phyloP scores from a whole-genome alignment of 2,797 vertebrate genomes.

The Meda fulgida region DNA sequence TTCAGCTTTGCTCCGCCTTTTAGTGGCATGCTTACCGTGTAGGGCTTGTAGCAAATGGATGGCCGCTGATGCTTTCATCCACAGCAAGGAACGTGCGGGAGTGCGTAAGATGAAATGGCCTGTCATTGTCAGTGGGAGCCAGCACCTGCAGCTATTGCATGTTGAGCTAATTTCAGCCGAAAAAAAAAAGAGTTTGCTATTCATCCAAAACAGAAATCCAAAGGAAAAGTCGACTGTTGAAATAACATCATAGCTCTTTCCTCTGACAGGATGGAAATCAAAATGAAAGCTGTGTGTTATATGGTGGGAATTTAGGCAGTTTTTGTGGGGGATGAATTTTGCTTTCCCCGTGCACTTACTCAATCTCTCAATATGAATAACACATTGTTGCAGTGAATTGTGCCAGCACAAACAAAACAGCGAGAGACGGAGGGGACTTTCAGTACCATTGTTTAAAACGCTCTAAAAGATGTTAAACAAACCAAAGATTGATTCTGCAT shows the following conservation, averaged over 20 bases:
- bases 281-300: slow-evolving; percentile 64
- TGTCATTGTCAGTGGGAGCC: slow-evolving; percentile 68
- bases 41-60: slow-evolving; percentile 38
- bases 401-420: slow-evolving; percentile 55
- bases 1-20: slow-evolving; percentile 47
- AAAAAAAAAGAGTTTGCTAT: slow-evolving; percentile 65
- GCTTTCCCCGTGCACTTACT: slow-evolving; percentile 69
- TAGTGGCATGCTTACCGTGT: slow-evolving; percentile 5
- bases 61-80: slow-evolving; percentile 67
- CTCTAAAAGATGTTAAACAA: slow-evolving; percentile 34
- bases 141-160: slow-evolving; percentile 65
- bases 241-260: slow-evolving; percentile 66
- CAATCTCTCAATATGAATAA: slow-evolving; percentile 69
- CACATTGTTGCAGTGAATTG: slow-evolving; percentile 63
- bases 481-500: slow-evolving; percentile 36
- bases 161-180: slow-evolving; percentile 70
- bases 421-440: slow-evolving; percentile 17
- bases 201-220: slow-evolving; percentile 63
- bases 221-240: slow-evolving; percentile 69
- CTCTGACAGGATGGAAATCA: slow-evolving; percentile 66
- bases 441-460: slow-evolving; percentile 49
- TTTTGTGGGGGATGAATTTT: slow-evolving; percentile 63
- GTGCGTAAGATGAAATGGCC: slow-evolving; percentile 52
- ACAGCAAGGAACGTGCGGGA: slow-evolving; percentile 62
- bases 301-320: slow-evolving; percentile 58